These are phyloP conservation scores for Lepus oiostolus DNA, from an alignment of 2,797 vertebrate genomes.

Conservation along the genomic window DNA sequence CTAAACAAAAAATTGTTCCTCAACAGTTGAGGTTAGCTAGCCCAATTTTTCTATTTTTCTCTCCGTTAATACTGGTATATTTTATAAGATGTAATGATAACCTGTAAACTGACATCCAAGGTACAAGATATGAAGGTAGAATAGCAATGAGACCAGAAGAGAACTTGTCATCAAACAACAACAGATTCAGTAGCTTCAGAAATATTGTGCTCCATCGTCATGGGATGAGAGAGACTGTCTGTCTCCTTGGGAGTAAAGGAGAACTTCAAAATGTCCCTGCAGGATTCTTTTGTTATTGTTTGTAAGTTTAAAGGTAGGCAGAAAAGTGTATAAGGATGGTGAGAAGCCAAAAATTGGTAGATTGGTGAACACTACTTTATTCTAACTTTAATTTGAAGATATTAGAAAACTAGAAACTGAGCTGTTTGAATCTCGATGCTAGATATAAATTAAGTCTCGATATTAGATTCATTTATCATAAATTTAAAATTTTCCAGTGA, in stretches of 20 bases:
- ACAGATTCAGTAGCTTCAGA: background rate
- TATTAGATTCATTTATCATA: background rate
- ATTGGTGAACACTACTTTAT: too few relatives aligned
- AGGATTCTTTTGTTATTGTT: too few relatives aligned
- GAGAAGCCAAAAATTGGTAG: too few relatives aligned
- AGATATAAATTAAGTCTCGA: background rate
- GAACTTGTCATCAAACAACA: background rate
- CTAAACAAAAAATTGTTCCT: too few relatives aligned
- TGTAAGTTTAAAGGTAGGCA: too few relatives aligned
- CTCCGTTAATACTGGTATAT: background rate
- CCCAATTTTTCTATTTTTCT: background rate
- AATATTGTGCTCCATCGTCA: background rate
- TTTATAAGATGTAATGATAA: background rate
- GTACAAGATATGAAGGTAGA: background rate
- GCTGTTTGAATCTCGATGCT: background rate
- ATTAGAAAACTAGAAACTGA: too few relatives aligned
- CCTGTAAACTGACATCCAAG: background rate
- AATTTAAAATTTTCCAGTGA: background rate
- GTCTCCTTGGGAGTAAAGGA: too few relatives aligned
- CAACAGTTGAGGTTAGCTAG: background rate
- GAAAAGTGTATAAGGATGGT: too few relatives aligned
- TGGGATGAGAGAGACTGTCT: too few relatives aligned
- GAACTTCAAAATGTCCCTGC: too few relatives aligned
- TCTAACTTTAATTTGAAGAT: too few relatives aligned
- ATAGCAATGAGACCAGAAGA: background rate